These are phyloP conservation scores for Drosophila lowei DNA, from an alignment of 1,140 invertebrate genomes.

Conservation along the genomic window DNA sequence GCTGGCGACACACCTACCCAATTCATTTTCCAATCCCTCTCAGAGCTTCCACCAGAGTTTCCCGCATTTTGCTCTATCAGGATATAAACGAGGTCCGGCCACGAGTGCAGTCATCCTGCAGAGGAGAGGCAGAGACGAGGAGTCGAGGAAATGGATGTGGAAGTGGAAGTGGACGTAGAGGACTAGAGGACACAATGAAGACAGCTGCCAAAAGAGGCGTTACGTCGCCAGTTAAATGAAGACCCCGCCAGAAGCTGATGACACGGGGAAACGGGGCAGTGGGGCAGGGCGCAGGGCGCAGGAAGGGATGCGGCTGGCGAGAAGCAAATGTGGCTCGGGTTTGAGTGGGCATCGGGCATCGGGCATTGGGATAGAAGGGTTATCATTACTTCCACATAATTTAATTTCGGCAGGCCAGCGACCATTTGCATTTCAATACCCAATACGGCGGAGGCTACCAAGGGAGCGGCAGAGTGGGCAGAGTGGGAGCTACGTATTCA, in stretches of 20 bases:
- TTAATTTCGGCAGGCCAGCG: slow-evolving; percentile 78
- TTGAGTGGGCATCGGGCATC: slow-evolving; percentile 14
- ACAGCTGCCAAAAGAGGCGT: slow-evolving; percentile 78
- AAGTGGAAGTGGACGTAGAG: too few species aligned
- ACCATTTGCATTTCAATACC: slow-evolving; percentile 81
- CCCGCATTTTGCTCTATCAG: not conserved
- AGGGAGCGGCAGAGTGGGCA: not conserved
- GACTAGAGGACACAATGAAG: slow-evolving; percentile 44
- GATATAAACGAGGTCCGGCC: slow-evolving; percentile 25
- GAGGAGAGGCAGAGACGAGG: not conserved
- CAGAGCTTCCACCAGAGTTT: slow-evolving; percentile 25
- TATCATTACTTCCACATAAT: slow-evolving; percentile 83
- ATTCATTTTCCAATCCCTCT: slow-evolving; percentile 64
- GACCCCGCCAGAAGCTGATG: slow-evolving; percentile 8
- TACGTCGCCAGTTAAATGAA: slow-evolving; percentile 71
- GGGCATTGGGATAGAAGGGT: slow-evolving; percentile 61
- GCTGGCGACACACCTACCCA: slow-evolving; percentile 75
- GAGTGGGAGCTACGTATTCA: slow-evolving; percentile 3
- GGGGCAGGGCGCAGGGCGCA: too few species aligned
- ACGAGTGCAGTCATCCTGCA: slow-evolving; percentile 1
- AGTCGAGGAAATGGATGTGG: not conserved
- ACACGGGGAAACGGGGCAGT: not conserved
- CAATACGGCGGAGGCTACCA: slow-evolving; percentile 42
- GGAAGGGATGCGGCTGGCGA: too few species aligned
- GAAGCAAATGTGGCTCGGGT: too few species aligned